Evolutionary conservation across 2,113 vertebrate genomes (phyloP), one percentile per base, ranked within the genome.

Genomic region (Indicator maculatus): DNA sequence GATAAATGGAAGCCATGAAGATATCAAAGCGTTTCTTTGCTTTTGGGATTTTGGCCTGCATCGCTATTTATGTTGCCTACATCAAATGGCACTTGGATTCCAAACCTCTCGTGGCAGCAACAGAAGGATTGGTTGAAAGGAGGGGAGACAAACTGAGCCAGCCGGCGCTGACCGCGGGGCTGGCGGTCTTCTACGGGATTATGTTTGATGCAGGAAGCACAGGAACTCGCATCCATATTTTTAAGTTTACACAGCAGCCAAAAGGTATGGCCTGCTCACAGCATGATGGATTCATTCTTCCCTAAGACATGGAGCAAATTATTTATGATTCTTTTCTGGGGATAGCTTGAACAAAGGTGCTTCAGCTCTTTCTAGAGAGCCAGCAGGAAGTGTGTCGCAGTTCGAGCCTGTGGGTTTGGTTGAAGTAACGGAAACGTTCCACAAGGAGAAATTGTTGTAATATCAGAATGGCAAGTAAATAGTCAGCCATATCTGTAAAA

Each of bases 171-270:
- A 89, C 65, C n/a, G 41, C 50, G 2, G 76, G 88, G 11, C 94
- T 91, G 6, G 89, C 91, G 0, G 89, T 98, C 93, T 98, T 98
- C 95, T 99, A 99, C 12, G 98, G 99, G 14, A 98, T 99, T 95
- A 99, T 99, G 99, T 99, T 99, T 88, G 99, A 99, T 0, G 99
- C 99, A 1, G 99, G 99, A 70, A 99, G 99, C 98, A 99, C 99
- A 0, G 99, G 99, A 69, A 99, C 99, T 67, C 98, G 99, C 50
- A 94, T 99, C 81, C 99, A 99, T 21, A 50, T 99, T 80, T 99
- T 99, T 97, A 98, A 98, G 78, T 99, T 99, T 89, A 96, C 97
- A 45, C 95, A 94, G 44, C 97, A 96, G 28, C 83, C 97, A n/a
- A 95, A 97, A 98, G 98, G 98, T 98, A 98, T 16, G 71, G 41